Base-by-base conservation (phyloP, 2,888 invertebrate species). In the Agrotis ipsilon region DNA sequence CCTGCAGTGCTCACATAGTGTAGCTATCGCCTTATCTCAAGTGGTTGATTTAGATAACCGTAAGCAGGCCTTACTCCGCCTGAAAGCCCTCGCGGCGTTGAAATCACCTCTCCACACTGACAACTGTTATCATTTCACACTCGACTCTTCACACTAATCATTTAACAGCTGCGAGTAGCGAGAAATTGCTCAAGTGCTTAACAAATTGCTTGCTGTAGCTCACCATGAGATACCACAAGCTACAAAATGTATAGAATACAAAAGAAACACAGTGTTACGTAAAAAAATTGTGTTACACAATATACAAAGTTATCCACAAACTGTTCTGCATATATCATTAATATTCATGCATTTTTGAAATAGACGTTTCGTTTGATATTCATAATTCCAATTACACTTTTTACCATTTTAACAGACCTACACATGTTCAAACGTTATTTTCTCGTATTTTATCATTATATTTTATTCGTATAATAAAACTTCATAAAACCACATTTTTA, bases 401-500 rank as follows among this genome's bases (percentile, higher is more conserved):
- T 75, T 72, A 70, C 63, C 45, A 65, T 32, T 77, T 77, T 77
- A 19, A 80, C 60, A 51, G 60, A 48, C 45, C 21, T 52, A 73
- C 46, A 46, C 57, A 16, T 68, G 55, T 80, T 70, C 46, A 39
- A 71, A 67, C 67, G 32, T 65, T 49, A 69, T 68, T 76, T 71
- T 60, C 16, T 69, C 18, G 60, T 68, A 52, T 70, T 82, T 75
- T 72, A 72, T 80, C 55, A 83, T 78, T 75, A 64, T 79, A 70
- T 74, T 74, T 80, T 70, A 82, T 87, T 88, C 78, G 52, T 62
- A 39, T 86, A 86, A 83, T 82, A 80, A 85, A 82, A 72, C 39
- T 78, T 82, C 84, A 87, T 92, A 91, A 91, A 92, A 89, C 74
- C 68, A 67, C 81, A 86, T 89, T 92, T 94, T 94, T 93, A 94